Evolutionary conservation across 2,888 invertebrate genomes (phyloP).

Genomic region (Eupsilia transversa): DNA sequence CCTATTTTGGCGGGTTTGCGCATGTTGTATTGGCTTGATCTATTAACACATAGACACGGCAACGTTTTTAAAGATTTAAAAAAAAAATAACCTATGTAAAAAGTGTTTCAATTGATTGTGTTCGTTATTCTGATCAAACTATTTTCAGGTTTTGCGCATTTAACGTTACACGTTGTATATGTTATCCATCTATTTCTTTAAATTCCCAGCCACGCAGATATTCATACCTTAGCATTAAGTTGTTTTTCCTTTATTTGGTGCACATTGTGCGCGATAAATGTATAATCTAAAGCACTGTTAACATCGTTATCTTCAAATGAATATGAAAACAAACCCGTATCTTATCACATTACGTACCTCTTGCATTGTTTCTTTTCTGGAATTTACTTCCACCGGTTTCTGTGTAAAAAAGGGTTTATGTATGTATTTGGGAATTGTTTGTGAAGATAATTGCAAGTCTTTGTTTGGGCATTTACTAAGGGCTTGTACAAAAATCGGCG

Average conservation of each 20-base stretch:
- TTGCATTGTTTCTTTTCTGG: neutral
- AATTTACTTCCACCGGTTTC: neutral
- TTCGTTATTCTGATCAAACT: no score
- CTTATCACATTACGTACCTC: neutral
- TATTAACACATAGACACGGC: no score
- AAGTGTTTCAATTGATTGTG: no score
- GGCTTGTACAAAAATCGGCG: no score
- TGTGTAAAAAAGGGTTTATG: neutral
- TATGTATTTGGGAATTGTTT: neutral
- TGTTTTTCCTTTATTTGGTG: neutral
- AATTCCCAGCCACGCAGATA: neutral
- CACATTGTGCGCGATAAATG: neutral
- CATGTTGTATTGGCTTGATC: no score
- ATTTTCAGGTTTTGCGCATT: no score
- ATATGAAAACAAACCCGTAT: neutral
- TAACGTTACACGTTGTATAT: no score
- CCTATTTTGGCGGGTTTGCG: no score
- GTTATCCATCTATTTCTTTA: neutral
- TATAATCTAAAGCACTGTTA: neutral
- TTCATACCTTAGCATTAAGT: neutral
- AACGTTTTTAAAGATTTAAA: no score
- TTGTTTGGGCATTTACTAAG: neutral
- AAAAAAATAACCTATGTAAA: no score
- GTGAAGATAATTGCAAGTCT: neutral
- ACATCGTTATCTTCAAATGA: neutral